Base-by-base conservation (phyloP, 2,888 invertebrate genomes). In the Osedax frankpressi region DNA sequence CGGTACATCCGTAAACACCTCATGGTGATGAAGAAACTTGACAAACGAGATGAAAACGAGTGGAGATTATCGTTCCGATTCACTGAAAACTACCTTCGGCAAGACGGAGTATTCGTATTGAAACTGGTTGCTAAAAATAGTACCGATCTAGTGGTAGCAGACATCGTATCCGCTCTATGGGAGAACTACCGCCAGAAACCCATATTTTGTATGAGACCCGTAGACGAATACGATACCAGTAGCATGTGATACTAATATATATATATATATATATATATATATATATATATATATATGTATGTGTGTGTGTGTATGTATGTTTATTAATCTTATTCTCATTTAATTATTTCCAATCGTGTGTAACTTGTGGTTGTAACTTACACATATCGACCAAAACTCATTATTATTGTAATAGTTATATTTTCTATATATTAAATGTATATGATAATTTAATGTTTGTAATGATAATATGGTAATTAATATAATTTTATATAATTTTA, bases 101-200 rank as follows among this genome's bases (percentile, higher is more conserved):
- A 82, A 70, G 84, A 84, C 75, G 84, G 84, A 3, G 82, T 83
- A 2, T 83, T 84, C 76, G 81, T 83, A 14, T 76, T 84, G 30
- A 78, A 81, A 74, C 78, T 84, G 6, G 80, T 84, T 28, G 82
- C 81, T 26, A 82, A 81, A 75, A 83, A 84, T 77, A 81, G 82
- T 6, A 82, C 81, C 75, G 83, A 83, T 74, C 80, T 84, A 25
- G 81, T 84, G 24, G 82, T 82, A 29, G 81, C 82, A 0, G 83
- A 83, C 76, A 81, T 83, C n/a, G 78, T 83, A 2, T 79, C 81
- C 1, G 82, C 80, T 28, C 76, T 84, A 26, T 84, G 83, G 82
- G 82, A 82, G 73, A 78, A 81, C 76, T 83, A 82, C 76, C 76
- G 81, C 6, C 70, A 27, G 24, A 75, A 75, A 62, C 75, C 75